phyloP scores from a whole-genome alignment of 2,888 invertebrate species.

The Eupelmus urozonus region DNA sequence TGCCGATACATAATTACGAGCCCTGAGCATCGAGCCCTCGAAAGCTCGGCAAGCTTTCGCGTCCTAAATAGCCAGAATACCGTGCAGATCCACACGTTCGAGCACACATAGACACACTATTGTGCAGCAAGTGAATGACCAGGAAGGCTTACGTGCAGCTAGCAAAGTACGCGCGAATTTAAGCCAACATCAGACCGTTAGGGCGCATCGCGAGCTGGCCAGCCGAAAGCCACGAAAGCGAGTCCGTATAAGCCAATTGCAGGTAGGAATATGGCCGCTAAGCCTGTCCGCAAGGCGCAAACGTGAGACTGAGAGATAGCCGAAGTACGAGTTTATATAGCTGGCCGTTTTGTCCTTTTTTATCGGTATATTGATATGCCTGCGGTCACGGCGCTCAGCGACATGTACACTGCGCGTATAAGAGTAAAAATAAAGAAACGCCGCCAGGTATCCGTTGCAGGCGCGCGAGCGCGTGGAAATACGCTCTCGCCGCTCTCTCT shows the following conservation, averaged over 20 bases:
- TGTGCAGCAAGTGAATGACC: no score
- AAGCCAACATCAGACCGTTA: slow-evolving; percentile 12
- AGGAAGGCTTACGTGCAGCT: not conserved
- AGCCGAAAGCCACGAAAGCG: not conserved
- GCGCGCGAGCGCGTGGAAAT: no score
- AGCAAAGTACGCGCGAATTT: not conserved
- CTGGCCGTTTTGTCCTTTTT: no score
- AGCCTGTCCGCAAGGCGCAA: no score
- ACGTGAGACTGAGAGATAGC: no score
- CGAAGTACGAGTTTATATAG: no score
- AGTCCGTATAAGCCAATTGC: slow-evolving; percentile 7
- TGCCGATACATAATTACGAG: slow-evolving; percentile 62
- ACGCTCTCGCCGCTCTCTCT: no score
- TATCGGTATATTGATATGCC: no score
- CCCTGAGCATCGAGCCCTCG: slow-evolving; percentile 56
- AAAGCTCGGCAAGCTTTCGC: slow-evolving; percentile 7
- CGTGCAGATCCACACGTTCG: not conserved
- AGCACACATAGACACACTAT: not conserved
- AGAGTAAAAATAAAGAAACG: not conserved
- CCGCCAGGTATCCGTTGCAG: not conserved
- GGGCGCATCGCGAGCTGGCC: slow-evolving; percentile 7
- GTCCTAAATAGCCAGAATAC: slow-evolving; percentile 8
- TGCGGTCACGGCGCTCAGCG: no score
- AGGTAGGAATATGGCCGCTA: no score
- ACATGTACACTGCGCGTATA: not conserved